These are phyloP conservation scores for Hapalemur alaotrensis DNA, from an alignment of 2,797 vertebrate genomes.

Conservation along the genomic window DNA sequence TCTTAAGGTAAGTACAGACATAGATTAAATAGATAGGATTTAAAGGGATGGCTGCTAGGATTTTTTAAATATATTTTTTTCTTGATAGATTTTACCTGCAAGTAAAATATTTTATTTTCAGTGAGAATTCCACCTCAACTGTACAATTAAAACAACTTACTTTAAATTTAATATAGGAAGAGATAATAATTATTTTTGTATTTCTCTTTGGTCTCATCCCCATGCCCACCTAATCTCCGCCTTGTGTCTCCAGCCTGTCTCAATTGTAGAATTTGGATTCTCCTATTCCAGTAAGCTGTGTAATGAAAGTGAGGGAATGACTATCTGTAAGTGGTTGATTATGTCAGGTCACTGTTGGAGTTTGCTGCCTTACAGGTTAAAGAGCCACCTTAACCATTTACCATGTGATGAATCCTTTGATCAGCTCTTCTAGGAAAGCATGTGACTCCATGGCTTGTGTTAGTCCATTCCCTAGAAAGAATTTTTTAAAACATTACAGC, in stretches of 20 bases:
- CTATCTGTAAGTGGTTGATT: background rate
- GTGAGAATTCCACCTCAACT: background rate
- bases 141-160: background rate
- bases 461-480: background rate
- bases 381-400: background rate
- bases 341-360: background rate
- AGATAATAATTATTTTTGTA: background rate
- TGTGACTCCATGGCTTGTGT: background rate
- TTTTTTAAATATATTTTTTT: background rate
- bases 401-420: background rate
- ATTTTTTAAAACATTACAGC: background rate
- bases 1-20: background rate
- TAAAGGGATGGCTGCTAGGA: background rate
- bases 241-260: background rate
- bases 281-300: background rate
- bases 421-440: background rate
- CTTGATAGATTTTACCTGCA: background rate
- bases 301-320: background rate
- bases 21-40: background rate
- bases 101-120: background rate
- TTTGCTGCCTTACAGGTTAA: background rate
- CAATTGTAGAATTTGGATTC: background rate
- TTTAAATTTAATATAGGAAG: slow-evolving; percentile 7
- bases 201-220: background rate
- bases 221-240: background rate